These are phyloP conservation scores for Lottia scabra DNA, from an alignment of 2,888 invertebrate genomes.

Conservation along the genomic window DNA sequence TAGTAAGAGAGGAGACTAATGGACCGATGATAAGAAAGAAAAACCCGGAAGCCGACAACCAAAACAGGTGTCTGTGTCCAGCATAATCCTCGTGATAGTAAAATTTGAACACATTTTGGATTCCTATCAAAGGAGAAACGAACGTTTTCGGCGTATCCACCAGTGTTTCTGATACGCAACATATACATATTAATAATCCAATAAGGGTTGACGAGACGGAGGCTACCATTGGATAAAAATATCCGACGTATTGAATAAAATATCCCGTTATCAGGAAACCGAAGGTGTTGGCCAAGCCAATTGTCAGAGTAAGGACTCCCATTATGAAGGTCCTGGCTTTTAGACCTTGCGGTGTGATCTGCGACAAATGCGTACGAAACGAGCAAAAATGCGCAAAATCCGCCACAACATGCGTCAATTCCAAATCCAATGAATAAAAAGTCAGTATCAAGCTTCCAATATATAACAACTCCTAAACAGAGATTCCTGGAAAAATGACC, in stretches of 20 bases:
- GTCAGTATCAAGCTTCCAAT: neutral
- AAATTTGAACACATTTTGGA: neutral
- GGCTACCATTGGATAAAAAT: constrained; percentile 16
- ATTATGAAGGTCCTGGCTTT: constrained; percentile 26
- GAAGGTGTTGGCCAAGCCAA: constrained; percentile 20
- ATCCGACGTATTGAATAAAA: constrained; percentile 30
- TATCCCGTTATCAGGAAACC: constrained; percentile 25
- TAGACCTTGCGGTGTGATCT: neutral
- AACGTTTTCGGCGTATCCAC: constrained; percentile 2
- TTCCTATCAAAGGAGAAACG: neutral
- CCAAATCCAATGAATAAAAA: neutral
- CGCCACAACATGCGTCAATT: neutral
- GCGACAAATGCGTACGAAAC: neutral
- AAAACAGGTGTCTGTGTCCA: neutral
- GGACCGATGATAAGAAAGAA: constrained; percentile 8
- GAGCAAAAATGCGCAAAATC: neutral
- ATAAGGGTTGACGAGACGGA: neutral
- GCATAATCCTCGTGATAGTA: neutral
- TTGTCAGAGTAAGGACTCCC: constrained; percentile 24
- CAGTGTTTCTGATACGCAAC: constrained; percentile 15
- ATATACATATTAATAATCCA: neutral
- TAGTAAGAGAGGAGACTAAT: neutral
- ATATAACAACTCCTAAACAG: neutral
- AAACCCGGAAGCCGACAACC: constrained; percentile 7
- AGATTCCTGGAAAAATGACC: neutral